Base-by-base conservation (phyloP, 2,888 invertebrate genomes). In the Mimas tiliae region DNA sequence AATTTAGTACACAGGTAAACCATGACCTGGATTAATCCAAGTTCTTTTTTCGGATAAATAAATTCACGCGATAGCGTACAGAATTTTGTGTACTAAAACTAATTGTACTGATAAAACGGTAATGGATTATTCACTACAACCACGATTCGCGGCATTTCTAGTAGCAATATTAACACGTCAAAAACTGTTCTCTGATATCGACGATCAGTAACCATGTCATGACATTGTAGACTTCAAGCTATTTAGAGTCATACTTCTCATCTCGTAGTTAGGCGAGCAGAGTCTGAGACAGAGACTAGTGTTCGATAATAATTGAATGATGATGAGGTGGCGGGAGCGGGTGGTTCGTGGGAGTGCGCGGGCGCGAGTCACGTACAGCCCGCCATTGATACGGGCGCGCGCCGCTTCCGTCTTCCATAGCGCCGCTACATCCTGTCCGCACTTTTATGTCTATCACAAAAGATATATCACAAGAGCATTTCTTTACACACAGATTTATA, bases 391-490 rank as follows among this genome's bases (percentile, higher is more conserved):
- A 86, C 86, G 85, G 84, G 87, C 71, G 84, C 82, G 86, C 74
- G 85, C 83, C 82, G 79, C 86, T 89, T 90, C 90, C 92, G 90
- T 82, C 82, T 78, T 78, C 80, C 79, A 84, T 84, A 89, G 89
- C 90, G 91, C 90, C 91, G 85, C 81, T 80, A 87, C 88, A 88
- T 92, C 91, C 91, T 91, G 91, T 81, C 83, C 79, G 78, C 76
- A 78, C 77, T 74, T 80, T 80, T 74, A 81, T 79, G 77, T 79
- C 74, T 64, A 67, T 67, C 62, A 62, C 58, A 48, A 52, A 50
- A 64, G 51, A 58, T 51, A 64, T 64, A 64, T 62, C 52, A 65
- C 51, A 51, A 67, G 58, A 67, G 52, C 47, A 64, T 62, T 62
- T 51, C 62, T 67, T 64, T 64, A 58, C 50, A 62, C 53, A 65